Percentiles rank a stretch among this genome's conserved stretches.
These are phyloP conservation scores for Sitta europaea DNA, from an alignment of 2,113 vertebrate species.

Conservation along the genomic window DNA sequence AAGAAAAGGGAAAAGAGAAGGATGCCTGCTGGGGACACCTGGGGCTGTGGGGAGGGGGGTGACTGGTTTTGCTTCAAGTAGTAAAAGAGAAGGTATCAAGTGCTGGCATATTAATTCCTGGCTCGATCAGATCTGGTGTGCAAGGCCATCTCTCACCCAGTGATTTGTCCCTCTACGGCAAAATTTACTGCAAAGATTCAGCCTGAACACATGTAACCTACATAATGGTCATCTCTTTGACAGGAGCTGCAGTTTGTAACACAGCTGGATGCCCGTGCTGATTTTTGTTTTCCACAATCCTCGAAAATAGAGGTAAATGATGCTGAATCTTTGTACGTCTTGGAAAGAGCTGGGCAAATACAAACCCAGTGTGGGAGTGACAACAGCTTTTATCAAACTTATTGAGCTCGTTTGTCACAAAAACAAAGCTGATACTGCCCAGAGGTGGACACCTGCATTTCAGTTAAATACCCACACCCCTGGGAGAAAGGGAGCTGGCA, in stretches of 20 bases:
- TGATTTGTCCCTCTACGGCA: background rate
- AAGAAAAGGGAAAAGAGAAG: background rate
- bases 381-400: background rate
- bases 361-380: background rate
- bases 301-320: background rate
- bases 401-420: background rate
- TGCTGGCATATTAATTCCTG: background rate
- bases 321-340: background rate
- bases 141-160: background rate
- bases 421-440: background rate
- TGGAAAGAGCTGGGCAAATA: background rate
- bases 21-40: background rate
- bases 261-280: background rate
- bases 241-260: background rate
- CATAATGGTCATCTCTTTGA: background rate
- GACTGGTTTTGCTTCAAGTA: background rate
- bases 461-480: background rate
- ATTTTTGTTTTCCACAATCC: background rate
- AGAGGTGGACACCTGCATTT: background rate
- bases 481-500: background rate
- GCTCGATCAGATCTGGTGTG: background rate
- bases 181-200: conserved; percentile 13
- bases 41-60: background rate
- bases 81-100: background rate
- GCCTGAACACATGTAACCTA: background rate